Conservation (phyloP, 2,797 vertebrate genomes). For the Phrynocephalus guinanensis region DNA sequence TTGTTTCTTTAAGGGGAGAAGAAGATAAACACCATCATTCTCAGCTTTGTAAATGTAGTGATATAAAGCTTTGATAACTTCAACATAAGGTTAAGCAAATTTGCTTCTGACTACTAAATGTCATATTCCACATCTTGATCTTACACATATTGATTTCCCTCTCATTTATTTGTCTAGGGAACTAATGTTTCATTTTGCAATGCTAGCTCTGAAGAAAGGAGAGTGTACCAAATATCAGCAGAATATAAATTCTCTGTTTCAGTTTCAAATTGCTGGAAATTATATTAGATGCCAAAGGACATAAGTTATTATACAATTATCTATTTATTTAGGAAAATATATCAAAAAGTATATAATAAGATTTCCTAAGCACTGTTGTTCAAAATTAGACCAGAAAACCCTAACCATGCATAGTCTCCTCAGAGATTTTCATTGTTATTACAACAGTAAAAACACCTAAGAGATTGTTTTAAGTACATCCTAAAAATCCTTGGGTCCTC, state of each 20-base stretch:
- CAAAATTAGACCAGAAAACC: slow-evolving; percentile 14
- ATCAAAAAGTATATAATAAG: slow-evolving; percentile 23
- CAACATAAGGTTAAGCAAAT: slow-evolving; percentile 42
- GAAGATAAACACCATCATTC: not conserved
- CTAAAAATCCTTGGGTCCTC: too few relatives aligned
- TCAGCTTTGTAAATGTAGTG: slow-evolving; percentile 25
- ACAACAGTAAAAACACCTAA: too few relatives aligned
- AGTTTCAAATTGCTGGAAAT: slow-evolving; percentile 38
- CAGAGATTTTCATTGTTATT: not conserved
- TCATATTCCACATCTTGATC: slow-evolving; percentile 32
- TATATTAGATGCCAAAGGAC: slow-evolving; percentile 40
- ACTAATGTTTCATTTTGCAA: slow-evolving; percentile 42
- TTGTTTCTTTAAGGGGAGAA: too few relatives aligned
- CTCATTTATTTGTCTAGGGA: slow-evolving; percentile 42
- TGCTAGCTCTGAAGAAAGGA: slow-evolving; percentile 2
- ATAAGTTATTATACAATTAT: slow-evolving; percentile 23
- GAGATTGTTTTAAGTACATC: too few relatives aligned
- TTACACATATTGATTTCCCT: slow-evolving; percentile 41
- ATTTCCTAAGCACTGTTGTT: not conserved
- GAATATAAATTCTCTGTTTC: slow-evolving; percentile 27
- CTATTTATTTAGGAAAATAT: slow-evolving; percentile 21
- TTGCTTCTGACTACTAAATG: slow-evolving; percentile 42
- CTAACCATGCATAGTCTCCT: not conserved
- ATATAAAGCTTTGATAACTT: slow-evolving; percentile 18
- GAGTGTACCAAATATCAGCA: slow-evolving; percentile 23